Evolutionary conservation across 2,797 vertebrate species (phyloP).

Genomic region (Falco naumanni): DNA sequence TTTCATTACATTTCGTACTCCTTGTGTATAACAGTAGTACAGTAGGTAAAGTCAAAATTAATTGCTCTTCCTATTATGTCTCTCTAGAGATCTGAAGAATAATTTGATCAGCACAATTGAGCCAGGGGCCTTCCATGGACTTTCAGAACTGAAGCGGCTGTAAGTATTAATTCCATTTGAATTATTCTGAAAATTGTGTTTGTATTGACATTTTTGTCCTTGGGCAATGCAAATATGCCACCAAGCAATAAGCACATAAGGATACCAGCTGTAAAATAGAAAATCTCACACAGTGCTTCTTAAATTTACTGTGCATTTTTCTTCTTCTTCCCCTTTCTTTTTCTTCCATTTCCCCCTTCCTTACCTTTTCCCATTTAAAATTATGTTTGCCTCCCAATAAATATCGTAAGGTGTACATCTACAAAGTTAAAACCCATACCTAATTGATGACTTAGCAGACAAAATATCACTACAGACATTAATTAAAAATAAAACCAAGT

Average conservation of each 20-base stretch:
- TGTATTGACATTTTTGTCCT: slow-evolving; percentile 30
- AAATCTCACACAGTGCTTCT: background rate
- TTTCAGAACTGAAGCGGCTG: slow-evolving; percentile 88
- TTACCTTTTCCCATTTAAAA: background rate
- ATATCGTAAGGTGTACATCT: background rate
- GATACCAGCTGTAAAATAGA: background rate
- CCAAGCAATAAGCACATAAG: slow-evolving; percentile 13
- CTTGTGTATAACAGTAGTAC: background rate
- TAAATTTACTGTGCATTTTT: background rate
- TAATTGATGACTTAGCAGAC: background rate
- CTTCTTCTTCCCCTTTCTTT: background rate
- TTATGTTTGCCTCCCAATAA: background rate
- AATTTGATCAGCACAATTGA: slow-evolving; percentile 94
- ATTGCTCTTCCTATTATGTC: slow-evolving; percentile 65
- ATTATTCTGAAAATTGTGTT: slow-evolving; percentile 35
- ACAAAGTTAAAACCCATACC: background rate
- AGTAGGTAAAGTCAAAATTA: slow-evolving; percentile 60
- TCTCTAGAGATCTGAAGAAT: slow-evolving; percentile 90
- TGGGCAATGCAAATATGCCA: slow-evolving; percentile 10
- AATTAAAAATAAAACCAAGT: background rate
- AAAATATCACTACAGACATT: background rate
- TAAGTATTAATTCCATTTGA: slow-evolving; percentile 82
- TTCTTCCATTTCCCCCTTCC: background rate
- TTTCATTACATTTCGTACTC: background rate
- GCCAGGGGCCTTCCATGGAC: slow-evolving; percentile 90